Evolutionary conservation across 2,797 vertebrate species (phyloP), one percentile per base, ranked within the genome.

Genomic region (Helarctos malayanus): DNA sequence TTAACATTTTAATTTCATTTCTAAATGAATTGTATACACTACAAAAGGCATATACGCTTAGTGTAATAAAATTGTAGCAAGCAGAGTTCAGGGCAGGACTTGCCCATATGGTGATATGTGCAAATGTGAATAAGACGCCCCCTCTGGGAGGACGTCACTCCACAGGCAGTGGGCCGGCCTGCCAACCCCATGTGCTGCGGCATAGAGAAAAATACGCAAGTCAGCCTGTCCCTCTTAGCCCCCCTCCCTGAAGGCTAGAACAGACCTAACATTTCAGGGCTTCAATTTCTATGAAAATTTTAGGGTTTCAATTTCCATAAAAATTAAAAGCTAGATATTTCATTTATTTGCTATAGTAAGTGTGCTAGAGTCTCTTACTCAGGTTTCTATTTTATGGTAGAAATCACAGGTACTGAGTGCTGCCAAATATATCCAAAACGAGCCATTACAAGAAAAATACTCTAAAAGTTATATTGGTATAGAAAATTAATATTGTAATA

Each of bases 241-340:
- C 25, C 7, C 10, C 19, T 45, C 69, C 38, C 61, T n/a, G 65
- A 45, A 88, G 23, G 6, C 18, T 47, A 84, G 29, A 35, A 52
- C 10, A 56, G 25, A 86, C 41, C 41, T 68, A n/a, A 23, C 59
- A 32, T 41, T 49, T 32, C 45, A 86, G 7, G 59, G 52, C 69
- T 91, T 32, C 65, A 29, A 65, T 29, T 63, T 52, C 75, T 49
- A 80, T 10, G 69, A 56, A 65, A 56, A 68, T 65, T 49, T 88
- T 49, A 92, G 45, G 56, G 25, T 38, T 52, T 56, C 61, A 0
- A 49, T 49, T n/a, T 78, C 38, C 56, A 82, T 29, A 15, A 79
- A 59, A 65, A 89, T 61, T 63, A 71, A 78, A 73, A 88, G 69
- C 69, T 63, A 83, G 81, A 16, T 38, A 80, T 49, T 71, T 63